A percentile compares a stretch with the other conserved stretches of the same genome.
Conservation (phyloP, 2,797 vertebrate genomes). For the Pelochelys cantorii region DNA sequence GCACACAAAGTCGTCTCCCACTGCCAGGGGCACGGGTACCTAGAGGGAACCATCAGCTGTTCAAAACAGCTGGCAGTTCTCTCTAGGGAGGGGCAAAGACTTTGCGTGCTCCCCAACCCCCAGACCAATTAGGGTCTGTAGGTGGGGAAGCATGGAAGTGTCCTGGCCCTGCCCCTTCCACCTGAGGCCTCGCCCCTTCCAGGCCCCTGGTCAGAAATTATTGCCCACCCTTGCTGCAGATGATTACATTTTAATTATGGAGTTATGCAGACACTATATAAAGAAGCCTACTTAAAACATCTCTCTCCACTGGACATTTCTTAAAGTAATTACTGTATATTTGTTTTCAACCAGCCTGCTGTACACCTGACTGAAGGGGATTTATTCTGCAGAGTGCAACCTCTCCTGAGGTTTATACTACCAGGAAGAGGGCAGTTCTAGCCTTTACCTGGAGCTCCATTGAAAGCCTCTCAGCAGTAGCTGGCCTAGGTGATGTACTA, state of each 20-base stretch:
- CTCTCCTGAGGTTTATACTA: not conserved
- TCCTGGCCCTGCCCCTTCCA: too few relatives aligned
- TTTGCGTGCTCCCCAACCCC: too few relatives aligned
- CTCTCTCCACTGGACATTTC: not conserved
- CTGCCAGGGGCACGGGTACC: too few relatives aligned
- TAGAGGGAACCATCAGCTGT: too few relatives aligned
- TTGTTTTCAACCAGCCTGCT: not conserved
- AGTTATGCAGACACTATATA: not conserved
- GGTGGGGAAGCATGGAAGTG: too few relatives aligned
- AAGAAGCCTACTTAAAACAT: not conserved
- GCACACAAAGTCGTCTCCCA: too few relatives aligned
- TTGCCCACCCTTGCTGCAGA: not conserved
- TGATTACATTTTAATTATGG: not conserved
- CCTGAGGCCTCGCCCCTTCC: too few relatives aligned
- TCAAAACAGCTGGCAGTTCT: too few relatives aligned
- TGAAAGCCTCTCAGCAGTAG: not conserved
- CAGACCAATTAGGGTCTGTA: too few relatives aligned
- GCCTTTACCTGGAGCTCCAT: too few relatives aligned
- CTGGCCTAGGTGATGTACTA: not conserved
- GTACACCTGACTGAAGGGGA: not conserved
- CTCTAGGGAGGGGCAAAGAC: too few relatives aligned
- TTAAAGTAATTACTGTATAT: not conserved
- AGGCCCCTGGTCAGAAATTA: too few relatives aligned
- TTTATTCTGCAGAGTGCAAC: not conserved
- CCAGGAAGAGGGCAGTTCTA: not conserved